These are phyloP conservation scores for Eilema caniola DNA, from an alignment of 2,888 invertebrate species.

Conservation along the genomic window DNA sequence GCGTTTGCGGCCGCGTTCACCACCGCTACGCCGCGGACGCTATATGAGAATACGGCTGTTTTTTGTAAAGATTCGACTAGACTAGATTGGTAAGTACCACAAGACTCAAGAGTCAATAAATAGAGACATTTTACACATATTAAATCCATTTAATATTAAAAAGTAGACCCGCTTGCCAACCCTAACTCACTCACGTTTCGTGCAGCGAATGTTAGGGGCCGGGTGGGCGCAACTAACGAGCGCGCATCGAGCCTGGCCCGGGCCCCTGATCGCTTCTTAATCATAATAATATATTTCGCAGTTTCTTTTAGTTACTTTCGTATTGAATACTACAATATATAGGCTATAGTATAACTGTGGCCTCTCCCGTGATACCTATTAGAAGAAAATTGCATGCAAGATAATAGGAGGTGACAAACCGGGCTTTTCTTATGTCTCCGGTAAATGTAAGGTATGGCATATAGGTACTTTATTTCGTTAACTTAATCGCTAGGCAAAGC, in stretches of 20 bases:
- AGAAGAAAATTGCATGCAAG: neutral
- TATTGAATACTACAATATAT: neutral
- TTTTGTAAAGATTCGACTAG: too few species aligned
- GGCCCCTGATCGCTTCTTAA: conserved; percentile 39
- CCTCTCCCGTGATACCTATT: neutral
- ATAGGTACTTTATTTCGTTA: too few species aligned
- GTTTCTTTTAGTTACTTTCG: neutral
- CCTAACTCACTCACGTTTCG: conserved; percentile 22
- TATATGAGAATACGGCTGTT: too few species aligned
- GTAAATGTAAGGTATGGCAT: too few species aligned
- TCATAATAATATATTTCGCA: conserved; percentile 38
- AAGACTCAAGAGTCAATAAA: too few species aligned
- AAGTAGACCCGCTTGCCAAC: conserved; percentile 2
- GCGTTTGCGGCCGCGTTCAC: too few species aligned
- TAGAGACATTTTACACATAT: neutral
- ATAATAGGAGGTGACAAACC: neutral
- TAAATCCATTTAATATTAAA: neutral
- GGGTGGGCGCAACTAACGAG: conserved; percentile 46
- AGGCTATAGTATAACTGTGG: neutral
- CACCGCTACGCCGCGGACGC: too few species aligned
- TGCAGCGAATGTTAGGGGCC: conserved; percentile 31
- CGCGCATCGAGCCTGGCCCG: conserved; percentile 38
- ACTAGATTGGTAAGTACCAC: too few species aligned
- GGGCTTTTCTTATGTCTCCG: too few species aligned
- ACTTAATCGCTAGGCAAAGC: too few species aligned